These are phyloP conservation scores for Acanthurus leucopareius DNA, from an alignment of 2,797 vertebrate species.

Conservation along the genomic window DNA sequence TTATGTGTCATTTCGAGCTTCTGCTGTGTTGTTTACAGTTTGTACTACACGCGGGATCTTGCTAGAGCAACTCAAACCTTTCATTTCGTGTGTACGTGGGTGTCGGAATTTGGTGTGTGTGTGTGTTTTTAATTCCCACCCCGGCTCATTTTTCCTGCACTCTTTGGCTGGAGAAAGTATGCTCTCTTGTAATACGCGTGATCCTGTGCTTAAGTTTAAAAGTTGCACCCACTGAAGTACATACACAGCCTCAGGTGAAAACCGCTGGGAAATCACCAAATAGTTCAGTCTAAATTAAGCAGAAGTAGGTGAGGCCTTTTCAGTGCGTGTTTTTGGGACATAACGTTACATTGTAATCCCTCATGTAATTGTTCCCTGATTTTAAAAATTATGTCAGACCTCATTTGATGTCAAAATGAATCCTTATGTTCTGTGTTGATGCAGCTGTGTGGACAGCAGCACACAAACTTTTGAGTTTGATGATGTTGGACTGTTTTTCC, in stretches of 20 bases:
- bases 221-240: constrained; percentile 28
- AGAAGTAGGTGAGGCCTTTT: neutral
- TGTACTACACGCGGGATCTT: neutral
- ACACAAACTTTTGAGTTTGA: neutral
- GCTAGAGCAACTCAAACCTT: constrained; percentile 24
- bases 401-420: constrained; percentile 12
- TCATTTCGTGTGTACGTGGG: constrained; percentile 19
- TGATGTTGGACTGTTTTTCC: neutral
- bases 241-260: constrained; percentile 1
- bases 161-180: neutral
- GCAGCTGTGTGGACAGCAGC: constrained; percentile 11
- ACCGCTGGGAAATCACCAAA: neutral
- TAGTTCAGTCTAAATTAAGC: constrained; percentile 4
- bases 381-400: constrained; percentile 20
- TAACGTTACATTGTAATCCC: neutral
- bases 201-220: constrained; percentile 41
- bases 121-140: constrained; percentile 41
- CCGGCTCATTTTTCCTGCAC: constrained; percentile 18
- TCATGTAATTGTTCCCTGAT: neutral
- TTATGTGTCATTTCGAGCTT: neutral
- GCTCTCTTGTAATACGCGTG: constrained; percentile 45
- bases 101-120: constrained; percentile 32
- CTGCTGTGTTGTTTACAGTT: neutral
- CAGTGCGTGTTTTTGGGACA: neutral
- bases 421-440: neutral